A percentile compares a stretch with the other conserved stretches of the same genome.
phyloP scores from a whole-genome alignment of 2,797 vertebrate genomes.

The Amblyopsis hoosieri region DNA sequence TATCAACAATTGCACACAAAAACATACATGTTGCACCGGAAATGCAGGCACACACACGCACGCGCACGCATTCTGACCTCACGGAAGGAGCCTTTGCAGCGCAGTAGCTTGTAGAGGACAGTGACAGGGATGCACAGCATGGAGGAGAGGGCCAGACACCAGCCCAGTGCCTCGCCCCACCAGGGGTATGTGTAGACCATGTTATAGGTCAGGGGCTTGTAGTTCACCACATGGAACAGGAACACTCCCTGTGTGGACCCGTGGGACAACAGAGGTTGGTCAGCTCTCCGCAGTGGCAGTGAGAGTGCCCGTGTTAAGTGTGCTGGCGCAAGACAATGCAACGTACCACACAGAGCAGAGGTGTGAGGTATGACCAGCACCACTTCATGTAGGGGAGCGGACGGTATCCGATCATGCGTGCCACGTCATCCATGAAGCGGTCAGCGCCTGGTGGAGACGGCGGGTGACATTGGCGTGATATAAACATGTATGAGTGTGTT shows the following conservation, averaged over 20 bases:
- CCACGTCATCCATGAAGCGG: slow-evolving; percentile 84
- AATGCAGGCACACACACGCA: not conserved
- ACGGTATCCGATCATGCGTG: slow-evolving; percentile 85
- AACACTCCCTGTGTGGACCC: slow-evolving; percentile 81
- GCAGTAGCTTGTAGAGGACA: slow-evolving; percentile 84
- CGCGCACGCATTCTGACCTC: slow-evolving; percentile 78
- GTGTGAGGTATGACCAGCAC: slow-evolving; percentile 86
- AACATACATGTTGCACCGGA: not conserved
- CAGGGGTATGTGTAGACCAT: slow-evolving; percentile 86
- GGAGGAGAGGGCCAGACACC: slow-evolving; percentile 88
- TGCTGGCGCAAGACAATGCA: not conserved
- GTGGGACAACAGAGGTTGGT: not conserved
- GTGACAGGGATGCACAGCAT: slow-evolving; percentile 92
- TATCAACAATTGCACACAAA: slow-evolving; percentile 13
- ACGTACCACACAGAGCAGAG: slow-evolving; percentile 82
- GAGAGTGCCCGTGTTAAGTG: not conserved
- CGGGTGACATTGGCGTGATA: too few species aligned
- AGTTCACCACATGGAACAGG: slow-evolving; percentile 89
- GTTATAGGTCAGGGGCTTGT: slow-evolving; percentile 90
- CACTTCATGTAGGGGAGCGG: slow-evolving; percentile 86
- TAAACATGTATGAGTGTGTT: not conserved
- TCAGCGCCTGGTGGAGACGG: slow-evolving; percentile 71
- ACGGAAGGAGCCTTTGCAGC: slow-evolving; percentile 86
- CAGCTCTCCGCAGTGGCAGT: not conserved
- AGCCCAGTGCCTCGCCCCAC: slow-evolving; percentile 89